Base-by-base conservation (phyloP, 2,888 invertebrate genomes). In the Lamellibrachia satsuma region DNA sequence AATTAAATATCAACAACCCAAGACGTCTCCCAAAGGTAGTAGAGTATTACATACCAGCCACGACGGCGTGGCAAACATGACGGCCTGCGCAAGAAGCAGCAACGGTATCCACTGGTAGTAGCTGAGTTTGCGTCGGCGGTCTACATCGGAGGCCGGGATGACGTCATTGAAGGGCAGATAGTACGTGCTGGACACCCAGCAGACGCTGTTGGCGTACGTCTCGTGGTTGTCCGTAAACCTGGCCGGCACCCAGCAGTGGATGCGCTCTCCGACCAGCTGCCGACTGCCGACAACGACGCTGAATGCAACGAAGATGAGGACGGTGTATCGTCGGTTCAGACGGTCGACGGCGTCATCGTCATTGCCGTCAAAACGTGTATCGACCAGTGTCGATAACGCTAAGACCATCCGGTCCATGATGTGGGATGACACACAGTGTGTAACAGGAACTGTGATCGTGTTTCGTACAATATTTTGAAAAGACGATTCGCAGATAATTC, bases 141-240 rank as follows among this genome's bases (percentile, higher is more conserved):
- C 75, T 15, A 75, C 75, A 22, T 75, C 75, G n/a, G 6, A 15
- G 75, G 75, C 52, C 52, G 91, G 91, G 91, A 91, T 91, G 91
- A 51, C 52, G 52, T 52, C 52, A 15, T 91, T 39, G 52, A 91
- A 52, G 52, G 91, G 91, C 15, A 91, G 91, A 22, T 91, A 91
- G 91, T 91, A 91, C 52, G 91, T 91, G 27, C 91, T 91, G 22
- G 91, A 91, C 91, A 91, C 91, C 91, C 91, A 91, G 22, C 91
- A 91, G 27, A 91, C 91, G 91, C 51, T 52, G 91, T 91, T 52
- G 52, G 91, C 91, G 91, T 91, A 91, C 52, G 51, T 51, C 22
- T 91, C 91, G 91, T 91, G 91, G 91, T 91, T 91, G 22, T 3
- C 91, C 52, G 91, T 91, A 6, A 91, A 91, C 39, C 91, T 51